phyloP scores from a whole-genome alignment of 2,113 vertebrate species.

The Rhinopithecus roxellana region DNA sequence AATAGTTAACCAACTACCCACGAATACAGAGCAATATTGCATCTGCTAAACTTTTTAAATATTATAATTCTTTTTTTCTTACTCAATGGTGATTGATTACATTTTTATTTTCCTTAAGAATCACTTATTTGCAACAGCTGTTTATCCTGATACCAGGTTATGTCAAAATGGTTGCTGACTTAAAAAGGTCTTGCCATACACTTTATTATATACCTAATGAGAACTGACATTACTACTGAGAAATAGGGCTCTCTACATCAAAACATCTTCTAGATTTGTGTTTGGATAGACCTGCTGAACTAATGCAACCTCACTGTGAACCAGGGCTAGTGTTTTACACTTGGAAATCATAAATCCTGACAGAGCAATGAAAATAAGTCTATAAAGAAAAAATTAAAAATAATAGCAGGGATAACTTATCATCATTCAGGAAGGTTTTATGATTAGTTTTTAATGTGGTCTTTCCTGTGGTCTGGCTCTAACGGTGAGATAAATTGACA shows the following conservation, averaged over 20 bases:
- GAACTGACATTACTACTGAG: slow-evolving; percentile 73
- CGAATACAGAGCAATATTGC: background rate
- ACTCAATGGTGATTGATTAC: slow-evolving; percentile 50
- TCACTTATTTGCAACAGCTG: slow-evolving; percentile 68
- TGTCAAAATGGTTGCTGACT: slow-evolving; percentile 73
- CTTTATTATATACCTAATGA: slow-evolving; percentile 77
- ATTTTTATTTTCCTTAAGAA: slow-evolving; percentile 70
- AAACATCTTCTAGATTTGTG: slow-evolving; percentile 60
- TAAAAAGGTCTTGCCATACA: slow-evolving; percentile 70
- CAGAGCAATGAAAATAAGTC: slow-evolving; percentile 62
- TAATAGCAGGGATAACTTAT: background rate
- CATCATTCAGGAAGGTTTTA: background rate
- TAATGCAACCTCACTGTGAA: slow-evolving; percentile 31
- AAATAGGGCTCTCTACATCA: slow-evolving; percentile 60
- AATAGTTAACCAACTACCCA: background rate
- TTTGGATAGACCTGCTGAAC: slow-evolving; percentile 62
- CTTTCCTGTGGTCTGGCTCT: background rate
- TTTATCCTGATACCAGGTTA: slow-evolving; percentile 52
- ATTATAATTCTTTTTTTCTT: slow-evolving; percentile 12
- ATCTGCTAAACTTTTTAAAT: background rate
- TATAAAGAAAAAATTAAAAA: background rate
- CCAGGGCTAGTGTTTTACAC: slow-evolving; percentile 49
- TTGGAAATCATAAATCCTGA: slow-evolving; percentile 71
- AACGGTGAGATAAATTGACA: background rate
- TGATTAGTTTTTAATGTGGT: slow-evolving; percentile 16